Percentiles rank a stretch among this genome's conserved stretches.
phyloP scores from a whole-genome alignment of 2,797 vertebrate species.

The Otolemur crassicaudatus region DNA sequence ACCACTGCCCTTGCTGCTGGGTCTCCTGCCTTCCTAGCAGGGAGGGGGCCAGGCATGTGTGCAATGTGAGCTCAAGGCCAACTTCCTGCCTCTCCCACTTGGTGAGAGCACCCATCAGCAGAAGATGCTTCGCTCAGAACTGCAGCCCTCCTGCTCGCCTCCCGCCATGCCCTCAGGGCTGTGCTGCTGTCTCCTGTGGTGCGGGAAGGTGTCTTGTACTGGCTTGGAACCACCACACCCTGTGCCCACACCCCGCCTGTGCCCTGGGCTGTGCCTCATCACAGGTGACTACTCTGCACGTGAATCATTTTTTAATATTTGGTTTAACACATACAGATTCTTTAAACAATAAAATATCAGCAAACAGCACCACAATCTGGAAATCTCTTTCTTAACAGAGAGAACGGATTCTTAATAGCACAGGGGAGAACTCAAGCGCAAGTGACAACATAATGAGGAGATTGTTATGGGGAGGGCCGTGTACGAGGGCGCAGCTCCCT shows the following conservation, averaged over 20 bases:
- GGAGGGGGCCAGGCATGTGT: neutral
- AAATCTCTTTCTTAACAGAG: slow-evolving; percentile 89
- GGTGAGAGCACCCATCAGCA: rapidly evolving
- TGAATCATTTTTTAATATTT: slow-evolving; percentile 88
- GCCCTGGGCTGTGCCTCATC: neutral
- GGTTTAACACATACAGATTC: slow-evolving; percentile 87
- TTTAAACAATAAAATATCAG: slow-evolving; percentile 89
- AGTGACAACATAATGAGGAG: slow-evolving; percentile 92
- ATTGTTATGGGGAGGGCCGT: slow-evolving; percentile 89
- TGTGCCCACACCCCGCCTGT: rapidly evolving
- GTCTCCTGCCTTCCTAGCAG: slow-evolving; percentile 25
- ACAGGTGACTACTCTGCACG: slow-evolving; percentile 78
- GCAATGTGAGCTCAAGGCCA: neutral
- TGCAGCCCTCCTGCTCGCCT: neutral
- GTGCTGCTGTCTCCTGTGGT: slow-evolving; percentile 24
- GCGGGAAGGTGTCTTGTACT: slow-evolving; percentile 24
- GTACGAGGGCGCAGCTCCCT: slow-evolving; percentile 85
- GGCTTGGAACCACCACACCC: neutral
- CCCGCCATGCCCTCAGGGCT: neutral
- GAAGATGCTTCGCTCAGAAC: slow-evolving; percentile 33
- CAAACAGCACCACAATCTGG: slow-evolving; percentile 89
- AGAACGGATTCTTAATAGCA: slow-evolving; percentile 88
- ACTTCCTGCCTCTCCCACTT: neutral
- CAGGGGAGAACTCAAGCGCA: slow-evolving; percentile 87
- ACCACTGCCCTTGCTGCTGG: neutral